These are phyloP conservation scores for Idaea aversata DNA, from an alignment of 2,888 invertebrate genomes.

Conservation along the genomic window DNA sequence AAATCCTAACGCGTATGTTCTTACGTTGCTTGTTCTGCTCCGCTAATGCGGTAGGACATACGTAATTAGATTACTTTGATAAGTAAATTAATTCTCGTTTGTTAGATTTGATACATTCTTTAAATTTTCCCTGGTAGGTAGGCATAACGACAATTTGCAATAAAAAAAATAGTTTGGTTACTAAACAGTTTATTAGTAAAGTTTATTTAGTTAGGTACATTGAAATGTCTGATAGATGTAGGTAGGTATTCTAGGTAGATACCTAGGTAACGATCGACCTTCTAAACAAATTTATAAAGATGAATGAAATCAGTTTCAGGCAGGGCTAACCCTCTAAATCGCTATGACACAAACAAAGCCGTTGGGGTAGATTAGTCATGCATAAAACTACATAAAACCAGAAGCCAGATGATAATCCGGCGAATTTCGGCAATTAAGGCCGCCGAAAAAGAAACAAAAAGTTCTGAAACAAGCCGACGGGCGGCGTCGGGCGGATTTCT, in stretches of 20 bases:
- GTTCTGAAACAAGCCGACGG: slow-evolving; percentile 33
- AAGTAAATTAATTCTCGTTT: not conserved
- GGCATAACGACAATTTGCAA: no score
- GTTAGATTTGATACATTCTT: not conserved
- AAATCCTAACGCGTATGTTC: slow-evolving; percentile 39
- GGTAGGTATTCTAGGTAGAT: no score
- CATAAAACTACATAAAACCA: slow-evolving; percentile 8
- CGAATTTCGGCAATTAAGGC: slow-evolving; percentile 23
- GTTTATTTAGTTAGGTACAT: no score
- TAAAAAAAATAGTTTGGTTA: no score
- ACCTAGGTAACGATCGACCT: no score
- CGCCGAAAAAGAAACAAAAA: slow-evolving; percentile 42
- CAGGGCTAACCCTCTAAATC: not conserved
- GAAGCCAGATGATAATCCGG: slow-evolving; percentile 11
- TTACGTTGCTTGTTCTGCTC: not conserved
- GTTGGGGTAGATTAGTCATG: not conserved
- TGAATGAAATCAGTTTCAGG: no score
- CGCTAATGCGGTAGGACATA: not conserved
- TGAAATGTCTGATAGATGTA: no score
- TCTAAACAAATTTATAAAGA: no score
- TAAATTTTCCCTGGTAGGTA: not conserved
- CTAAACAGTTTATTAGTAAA: no score
- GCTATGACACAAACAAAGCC: not conserved
- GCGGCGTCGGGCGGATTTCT: slow-evolving; percentile 50
- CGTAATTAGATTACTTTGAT: not conserved